Conservation (phyloP, 2,113 vertebrate genomes). For the Sapayoa aenigma region DNA sequence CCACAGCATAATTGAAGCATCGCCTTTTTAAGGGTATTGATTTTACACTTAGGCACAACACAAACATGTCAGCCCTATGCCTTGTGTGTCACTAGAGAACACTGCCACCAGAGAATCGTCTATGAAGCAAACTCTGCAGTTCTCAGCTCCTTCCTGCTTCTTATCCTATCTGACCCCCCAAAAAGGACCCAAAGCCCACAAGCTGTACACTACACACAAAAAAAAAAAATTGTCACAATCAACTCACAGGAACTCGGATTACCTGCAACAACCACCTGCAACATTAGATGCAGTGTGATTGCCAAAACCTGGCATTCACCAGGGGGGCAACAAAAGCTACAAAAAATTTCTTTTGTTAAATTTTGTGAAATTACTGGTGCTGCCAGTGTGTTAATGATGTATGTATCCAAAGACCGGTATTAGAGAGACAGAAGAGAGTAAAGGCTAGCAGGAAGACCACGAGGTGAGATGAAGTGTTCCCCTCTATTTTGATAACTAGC, state of each 20-base stretch:
- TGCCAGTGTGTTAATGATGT: background rate
- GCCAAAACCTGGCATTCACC: background rate
- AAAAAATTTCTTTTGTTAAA: background rate
- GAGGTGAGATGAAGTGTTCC: background rate
- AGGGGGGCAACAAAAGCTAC: background rate
- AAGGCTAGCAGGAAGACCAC: background rate
- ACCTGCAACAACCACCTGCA: background rate
- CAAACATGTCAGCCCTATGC: background rate
- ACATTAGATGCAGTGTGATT: background rate
- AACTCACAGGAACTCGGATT: background rate
- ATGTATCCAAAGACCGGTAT: background rate
- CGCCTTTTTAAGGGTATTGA: background rate
- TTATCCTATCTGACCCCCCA: background rate
- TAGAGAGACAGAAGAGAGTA: background rate
- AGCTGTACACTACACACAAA: no score
- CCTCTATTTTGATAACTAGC: background rate
- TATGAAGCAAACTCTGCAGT: background rate
- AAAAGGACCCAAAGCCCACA: background rate
- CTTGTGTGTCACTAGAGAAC: background rate
- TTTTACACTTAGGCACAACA: background rate
- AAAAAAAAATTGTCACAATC: no score
- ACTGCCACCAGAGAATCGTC: background rate
- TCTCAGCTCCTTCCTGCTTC: background rate
- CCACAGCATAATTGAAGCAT: background rate
- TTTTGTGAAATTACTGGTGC: no score